Conservation (phyloP, 2,113 vertebrate species). For the Stegostoma tigrinum region DNA sequence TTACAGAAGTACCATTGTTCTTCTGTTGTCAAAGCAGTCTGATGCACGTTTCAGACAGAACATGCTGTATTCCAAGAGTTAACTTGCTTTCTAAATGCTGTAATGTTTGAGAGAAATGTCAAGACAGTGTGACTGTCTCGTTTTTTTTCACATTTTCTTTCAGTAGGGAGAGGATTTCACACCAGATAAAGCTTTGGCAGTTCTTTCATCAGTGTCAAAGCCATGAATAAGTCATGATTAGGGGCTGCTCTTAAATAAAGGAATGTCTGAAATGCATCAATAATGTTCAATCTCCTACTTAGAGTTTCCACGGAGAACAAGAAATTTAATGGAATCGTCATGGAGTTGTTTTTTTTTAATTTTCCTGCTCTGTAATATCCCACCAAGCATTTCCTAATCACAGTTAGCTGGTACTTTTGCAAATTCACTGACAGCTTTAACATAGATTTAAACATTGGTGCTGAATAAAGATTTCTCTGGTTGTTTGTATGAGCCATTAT, state of each 20-base stretch:
- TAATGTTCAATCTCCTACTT: background rate
- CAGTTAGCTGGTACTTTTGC: background rate
- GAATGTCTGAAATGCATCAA: background rate
- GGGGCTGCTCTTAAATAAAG: background rate
- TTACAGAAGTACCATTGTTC: background rate
- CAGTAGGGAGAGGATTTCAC: background rate
- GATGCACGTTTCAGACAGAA: background rate
- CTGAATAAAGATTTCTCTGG: background rate
- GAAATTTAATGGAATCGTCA: background rate
- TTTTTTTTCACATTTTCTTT: slow-evolving; percentile 24
- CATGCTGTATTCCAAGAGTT: background rate
- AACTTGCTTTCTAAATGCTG: background rate
- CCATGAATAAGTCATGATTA: slow-evolving; percentile 5
- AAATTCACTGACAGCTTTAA: background rate
- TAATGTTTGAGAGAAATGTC: background rate
- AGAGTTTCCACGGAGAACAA: no score
- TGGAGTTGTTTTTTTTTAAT: background rate
- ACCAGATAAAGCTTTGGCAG: background rate
- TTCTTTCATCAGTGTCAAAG: background rate
- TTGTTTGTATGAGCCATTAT: background rate
- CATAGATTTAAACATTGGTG: background rate
- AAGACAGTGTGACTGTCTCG: background rate
- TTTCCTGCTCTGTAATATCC: background rate
- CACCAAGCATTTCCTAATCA: background rate
- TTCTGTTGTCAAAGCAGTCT: background rate